Percentiles rank a stretch among this genome's conserved stretches.
Conservation (phyloP, 2,113 vertebrate species). For the Antechinus stuartii region DNA sequence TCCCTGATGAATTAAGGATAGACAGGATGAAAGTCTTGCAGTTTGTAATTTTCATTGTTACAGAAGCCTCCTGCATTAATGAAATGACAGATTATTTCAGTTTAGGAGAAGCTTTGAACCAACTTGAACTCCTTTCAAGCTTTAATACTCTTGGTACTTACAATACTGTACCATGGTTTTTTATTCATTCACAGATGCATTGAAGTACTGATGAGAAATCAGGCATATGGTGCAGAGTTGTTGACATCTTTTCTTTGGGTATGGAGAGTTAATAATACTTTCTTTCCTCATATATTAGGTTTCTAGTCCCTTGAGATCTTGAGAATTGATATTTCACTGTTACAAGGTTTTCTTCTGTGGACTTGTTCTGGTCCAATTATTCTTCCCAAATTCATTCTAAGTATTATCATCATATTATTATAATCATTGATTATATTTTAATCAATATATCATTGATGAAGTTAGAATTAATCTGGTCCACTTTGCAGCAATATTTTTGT, state of each 20-base stretch:
- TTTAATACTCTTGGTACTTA: background rate
- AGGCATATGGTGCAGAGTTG: background rate
- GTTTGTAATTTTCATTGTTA: background rate
- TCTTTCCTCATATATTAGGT: background rate
- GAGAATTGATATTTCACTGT: background rate
- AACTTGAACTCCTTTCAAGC: background rate
- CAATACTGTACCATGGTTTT: background rate
- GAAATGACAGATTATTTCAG: background rate
- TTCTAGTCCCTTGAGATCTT: background rate
- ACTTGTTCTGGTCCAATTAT: background rate
- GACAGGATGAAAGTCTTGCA: background rate
- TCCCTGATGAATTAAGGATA: background rate
- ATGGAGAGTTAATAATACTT: background rate
- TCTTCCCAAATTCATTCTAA: background rate
- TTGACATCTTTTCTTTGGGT: background rate
- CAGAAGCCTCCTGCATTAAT: background rate
- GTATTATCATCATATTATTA: background rate
- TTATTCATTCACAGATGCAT: background rate
- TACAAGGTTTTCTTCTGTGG: background rate
- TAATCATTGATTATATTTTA: too few species aligned
- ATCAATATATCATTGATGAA: background rate
- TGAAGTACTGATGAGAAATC: background rate
- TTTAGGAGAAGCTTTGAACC: background rate
- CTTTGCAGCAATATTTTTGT: background rate
- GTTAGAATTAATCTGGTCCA: background rate